Base-by-base conservation (phyloP, 92 coral and sea anemone species). In the Blastomussa wellsi region DNA sequence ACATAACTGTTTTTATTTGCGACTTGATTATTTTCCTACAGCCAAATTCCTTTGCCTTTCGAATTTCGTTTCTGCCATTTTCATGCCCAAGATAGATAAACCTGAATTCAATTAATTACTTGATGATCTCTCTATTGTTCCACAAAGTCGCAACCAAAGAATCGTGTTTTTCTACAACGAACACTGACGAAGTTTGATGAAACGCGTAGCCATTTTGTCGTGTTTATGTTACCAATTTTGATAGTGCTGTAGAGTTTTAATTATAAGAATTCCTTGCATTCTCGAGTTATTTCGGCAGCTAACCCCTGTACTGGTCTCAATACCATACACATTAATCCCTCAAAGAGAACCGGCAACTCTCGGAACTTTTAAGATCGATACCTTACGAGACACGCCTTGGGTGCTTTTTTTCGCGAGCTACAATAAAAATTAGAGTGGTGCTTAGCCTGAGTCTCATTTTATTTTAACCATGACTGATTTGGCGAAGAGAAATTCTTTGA, bases 251-350 rank as follows among this genome's bases (percentile, higher is more conserved):
- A 24, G 55, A 26, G 38, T 79, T 35, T 12, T 15, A 51, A 14
- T 79, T 22, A 3, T 62, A 10, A 38, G 19, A 26, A 79, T 37
- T 79, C 53, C 53, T 62, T 22, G 1, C 51, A 48, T 39, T 52
- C 29, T 69, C 22, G 13, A 69, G 24, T 7, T 20, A 4, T 81
- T 37, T 48, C 9, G 6, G 9, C 11, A 8, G 17, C 14, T 44
- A 38, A n/a, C 82, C 24, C 74, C 57, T 42, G 19, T 80, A 39
- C 65, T 68, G 32, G 33, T 19, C 44, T 48, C 6, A 29, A 5
- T 44, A 17, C 17, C 12, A 8, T 51, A 76, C 3, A 38, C 37
- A 39, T 36, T 83, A 83, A 83, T 83, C 80, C 87, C 36, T n/a
- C 74, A 74, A 83, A 74, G 72, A 33, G 29, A 2, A 33, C 87